A percentile compares a stretch with the other conserved stretches of the same genome.
Conservation (phyloP, 2,113 vertebrate genomes). For the Clarias magur region DNA sequence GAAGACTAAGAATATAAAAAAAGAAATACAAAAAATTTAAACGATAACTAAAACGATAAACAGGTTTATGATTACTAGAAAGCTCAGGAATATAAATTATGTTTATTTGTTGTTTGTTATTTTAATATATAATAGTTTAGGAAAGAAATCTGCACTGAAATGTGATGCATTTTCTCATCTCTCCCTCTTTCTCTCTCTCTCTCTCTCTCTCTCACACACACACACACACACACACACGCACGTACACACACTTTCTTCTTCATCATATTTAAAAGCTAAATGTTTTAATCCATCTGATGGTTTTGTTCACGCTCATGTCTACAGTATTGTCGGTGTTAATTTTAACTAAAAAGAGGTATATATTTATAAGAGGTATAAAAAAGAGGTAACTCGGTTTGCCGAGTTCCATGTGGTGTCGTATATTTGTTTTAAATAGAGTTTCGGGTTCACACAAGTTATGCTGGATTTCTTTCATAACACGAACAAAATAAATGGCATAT, state of each 20-base stretch:
- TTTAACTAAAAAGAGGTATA: background rate
- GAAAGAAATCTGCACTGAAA: background rate
- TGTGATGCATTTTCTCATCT: background rate
- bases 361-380: no score
- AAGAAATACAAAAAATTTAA: no score
- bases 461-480: background rate
- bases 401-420: background rate
- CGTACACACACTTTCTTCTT: no score
- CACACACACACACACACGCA: background rate
- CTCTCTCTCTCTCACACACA: background rate
- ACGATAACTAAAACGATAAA: background rate
- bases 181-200: background rate
- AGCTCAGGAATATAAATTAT: background rate
- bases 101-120: no score
- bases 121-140: background rate
- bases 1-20: no score
- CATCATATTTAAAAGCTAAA: background rate
- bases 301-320: background rate
- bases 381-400: no score
- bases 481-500: background rate
- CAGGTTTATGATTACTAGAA: background rate
- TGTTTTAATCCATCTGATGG: background rate
- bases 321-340: background rate
- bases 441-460: background rate
- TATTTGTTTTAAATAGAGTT: background rate